phyloP scores from a whole-genome alignment of 2,113 vertebrate genomes.

The Meleagris gallopavo region DNA sequence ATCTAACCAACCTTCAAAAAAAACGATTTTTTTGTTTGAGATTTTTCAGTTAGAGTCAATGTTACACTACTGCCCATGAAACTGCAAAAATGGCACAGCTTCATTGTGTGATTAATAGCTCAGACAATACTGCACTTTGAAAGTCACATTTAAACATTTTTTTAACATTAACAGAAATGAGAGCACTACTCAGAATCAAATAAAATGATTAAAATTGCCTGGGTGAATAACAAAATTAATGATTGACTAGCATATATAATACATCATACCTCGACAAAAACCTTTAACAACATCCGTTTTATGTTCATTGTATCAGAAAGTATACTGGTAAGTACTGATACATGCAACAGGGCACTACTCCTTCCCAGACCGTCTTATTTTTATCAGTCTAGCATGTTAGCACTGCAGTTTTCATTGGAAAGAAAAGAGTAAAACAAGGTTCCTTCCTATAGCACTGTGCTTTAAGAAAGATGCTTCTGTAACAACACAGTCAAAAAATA shows the following conservation, averaged over 20 bases:
- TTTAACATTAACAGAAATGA: constrained; percentile 14
- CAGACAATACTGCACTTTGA: constrained; percentile 21
- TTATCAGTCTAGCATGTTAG: background rate
- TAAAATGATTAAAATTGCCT: constrained; percentile 31
- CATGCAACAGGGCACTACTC: constrained; percentile 67
- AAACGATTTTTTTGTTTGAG: background rate
- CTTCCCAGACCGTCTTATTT: constrained; percentile 13
- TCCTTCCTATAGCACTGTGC: background rate
- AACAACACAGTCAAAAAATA: background rate
- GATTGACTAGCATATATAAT: background rate
- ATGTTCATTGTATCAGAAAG: background rate
- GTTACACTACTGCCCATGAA: background rate
- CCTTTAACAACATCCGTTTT: constrained; percentile 43
- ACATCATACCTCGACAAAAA: constrained; percentile 6
- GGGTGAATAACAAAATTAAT: constrained; percentile 41
- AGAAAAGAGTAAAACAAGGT: constrained; percentile 12
- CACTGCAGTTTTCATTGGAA: background rate
- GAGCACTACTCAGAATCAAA: background rate
- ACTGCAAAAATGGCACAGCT: background rate
- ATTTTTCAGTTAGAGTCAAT: background rate
- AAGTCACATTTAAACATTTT: constrained; percentile 41
- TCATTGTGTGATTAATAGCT: background rate
- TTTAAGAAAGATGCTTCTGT: constrained; percentile 32
- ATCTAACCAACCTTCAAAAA: background rate
- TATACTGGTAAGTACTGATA: constrained; percentile 33